Evolutionary conservation across 2,113 vertebrate genomes (phyloP).

Genomic region (Pampusana beccarii): DNA sequence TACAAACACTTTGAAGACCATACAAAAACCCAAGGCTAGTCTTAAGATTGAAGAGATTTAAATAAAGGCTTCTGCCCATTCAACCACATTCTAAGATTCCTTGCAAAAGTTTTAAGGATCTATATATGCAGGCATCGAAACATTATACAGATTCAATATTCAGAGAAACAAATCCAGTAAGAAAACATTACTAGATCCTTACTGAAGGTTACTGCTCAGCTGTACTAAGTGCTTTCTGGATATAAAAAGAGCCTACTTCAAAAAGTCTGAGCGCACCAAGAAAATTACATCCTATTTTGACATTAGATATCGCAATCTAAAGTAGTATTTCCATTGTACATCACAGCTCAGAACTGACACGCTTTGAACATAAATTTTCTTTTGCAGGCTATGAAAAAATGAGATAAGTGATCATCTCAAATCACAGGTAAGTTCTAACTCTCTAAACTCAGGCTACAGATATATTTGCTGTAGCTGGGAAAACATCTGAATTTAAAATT

Average conservation of each 20-base stretch:
- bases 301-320: neutral
- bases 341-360: neutral
- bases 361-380: neutral
- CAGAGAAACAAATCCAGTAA: neutral
- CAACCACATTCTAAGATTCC: neutral
- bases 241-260: neutral
- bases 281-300: neutral
- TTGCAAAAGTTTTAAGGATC: neutral
- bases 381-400: neutral
- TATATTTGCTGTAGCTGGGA: neutral
- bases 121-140: neutral
- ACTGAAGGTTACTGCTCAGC: neutral
- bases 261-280: neutral
- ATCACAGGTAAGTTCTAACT: neutral
- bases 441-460: neutral
- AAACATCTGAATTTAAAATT: neutral
- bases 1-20: neutral
- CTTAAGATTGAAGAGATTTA: neutral
- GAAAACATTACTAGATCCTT: neutral
- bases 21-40: neutral
- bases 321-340: neutral
- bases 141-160: neutral
- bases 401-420: neutral
- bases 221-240: neutral
- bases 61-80: neutral